Conservation (phyloP, 2,888 invertebrate species). For the Hirtodrosophila alboralis region DNA sequence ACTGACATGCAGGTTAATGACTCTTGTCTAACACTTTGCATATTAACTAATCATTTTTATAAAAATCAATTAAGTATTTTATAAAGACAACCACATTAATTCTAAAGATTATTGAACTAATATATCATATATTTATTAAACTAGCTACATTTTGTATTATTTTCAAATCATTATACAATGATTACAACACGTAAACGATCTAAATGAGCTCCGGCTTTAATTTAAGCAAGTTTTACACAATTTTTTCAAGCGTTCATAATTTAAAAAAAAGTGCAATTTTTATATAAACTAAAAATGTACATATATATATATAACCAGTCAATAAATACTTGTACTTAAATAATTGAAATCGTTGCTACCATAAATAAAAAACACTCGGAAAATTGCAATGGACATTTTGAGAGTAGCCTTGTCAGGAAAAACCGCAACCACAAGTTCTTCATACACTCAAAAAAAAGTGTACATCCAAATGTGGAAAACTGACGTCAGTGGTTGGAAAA, state of each 20-base stretch:
- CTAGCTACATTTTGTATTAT: no score
- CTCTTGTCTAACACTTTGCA: no score
- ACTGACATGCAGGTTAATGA: no score
- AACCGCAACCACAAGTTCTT: constrained; percentile 17
- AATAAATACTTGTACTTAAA: constrained; percentile 2
- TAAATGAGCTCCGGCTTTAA: background rate
- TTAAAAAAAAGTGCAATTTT: constrained; percentile 2
- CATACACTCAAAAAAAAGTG: no score
- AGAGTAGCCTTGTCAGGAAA: constrained; percentile 20
- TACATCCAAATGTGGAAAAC: no score
- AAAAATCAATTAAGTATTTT: no score
- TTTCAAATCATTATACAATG: no score
- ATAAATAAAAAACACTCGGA: constrained; percentile 7
- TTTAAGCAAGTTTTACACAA: background rate
- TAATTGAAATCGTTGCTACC: constrained; percentile 19
- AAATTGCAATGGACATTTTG: constrained; percentile 10
- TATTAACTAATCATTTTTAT: background rate
- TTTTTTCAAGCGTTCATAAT: constrained; percentile 1
- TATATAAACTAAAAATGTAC: background rate
- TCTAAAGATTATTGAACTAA: no score
- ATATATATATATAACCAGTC: no score
- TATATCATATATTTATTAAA: no score
- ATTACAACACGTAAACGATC: background rate
- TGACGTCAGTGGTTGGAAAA: no score
- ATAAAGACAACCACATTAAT: no score